Conservation (phyloP, 2,888 invertebrate species). For the Orthonevra nobilis region DNA sequence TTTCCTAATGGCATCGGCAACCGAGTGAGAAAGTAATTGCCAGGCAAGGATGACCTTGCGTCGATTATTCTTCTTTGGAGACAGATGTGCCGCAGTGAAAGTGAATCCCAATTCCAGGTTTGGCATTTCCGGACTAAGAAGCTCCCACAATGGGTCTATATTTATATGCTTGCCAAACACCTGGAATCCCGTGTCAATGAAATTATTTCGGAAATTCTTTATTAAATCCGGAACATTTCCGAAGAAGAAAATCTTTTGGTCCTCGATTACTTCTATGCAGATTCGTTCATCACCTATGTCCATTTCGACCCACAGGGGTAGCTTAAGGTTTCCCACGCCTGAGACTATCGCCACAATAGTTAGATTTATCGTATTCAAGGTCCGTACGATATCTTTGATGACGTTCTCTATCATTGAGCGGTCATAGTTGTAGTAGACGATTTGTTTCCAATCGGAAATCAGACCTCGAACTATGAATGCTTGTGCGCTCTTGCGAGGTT, state of each 20-base stretch:
- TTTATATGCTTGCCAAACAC: neutral
- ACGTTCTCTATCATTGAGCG: neutral
- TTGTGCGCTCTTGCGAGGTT: neutral
- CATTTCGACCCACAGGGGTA: conserved; percentile 6
- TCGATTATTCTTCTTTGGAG: neutral
- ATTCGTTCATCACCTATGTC: conserved; percentile 1
- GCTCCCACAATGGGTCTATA: conserved; percentile 10
- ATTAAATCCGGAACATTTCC: conserved; percentile 23
- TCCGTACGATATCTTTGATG: neutral
- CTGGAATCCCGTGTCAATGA: conserved; percentile 1
- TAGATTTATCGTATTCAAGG: conserved; percentile 16
- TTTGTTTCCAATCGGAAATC: conserved; percentile 19
- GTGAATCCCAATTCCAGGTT: conserved; percentile 7
- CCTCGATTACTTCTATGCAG: neutral
- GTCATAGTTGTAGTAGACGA: conserved; percentile 28
- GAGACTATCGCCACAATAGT: conserved; percentile 34
- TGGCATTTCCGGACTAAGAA: neutral
- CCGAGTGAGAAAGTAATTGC: conserved; percentile 3
- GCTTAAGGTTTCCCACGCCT: conserved; percentile 11
- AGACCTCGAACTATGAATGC: conserved; percentile 10
- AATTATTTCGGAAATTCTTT: conserved; percentile 21
- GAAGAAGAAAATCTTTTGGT: conserved; percentile 34
- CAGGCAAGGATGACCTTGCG: conserved; percentile 11
- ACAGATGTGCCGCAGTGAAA: conserved; percentile 14
- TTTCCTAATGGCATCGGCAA: conserved; percentile 7